phyloP scores from a whole-genome alignment of 2,797 vertebrate genomes.

The Zenarchopterus dispar region DNA sequence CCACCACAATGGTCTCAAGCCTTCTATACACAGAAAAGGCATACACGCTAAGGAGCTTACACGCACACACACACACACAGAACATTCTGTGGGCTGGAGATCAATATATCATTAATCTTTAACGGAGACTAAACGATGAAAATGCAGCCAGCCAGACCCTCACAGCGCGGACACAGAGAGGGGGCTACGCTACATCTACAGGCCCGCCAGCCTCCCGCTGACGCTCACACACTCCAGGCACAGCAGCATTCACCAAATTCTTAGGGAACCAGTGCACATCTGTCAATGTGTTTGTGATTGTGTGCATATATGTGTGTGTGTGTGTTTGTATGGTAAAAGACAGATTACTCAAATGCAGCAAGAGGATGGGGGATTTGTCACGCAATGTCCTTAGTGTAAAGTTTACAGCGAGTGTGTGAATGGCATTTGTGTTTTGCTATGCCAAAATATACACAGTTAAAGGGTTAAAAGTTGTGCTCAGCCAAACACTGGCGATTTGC shows the following conservation, averaged over 20 bases:
- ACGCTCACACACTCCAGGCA: slow-evolving; percentile 59
- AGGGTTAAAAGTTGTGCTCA: slow-evolving; percentile 83
- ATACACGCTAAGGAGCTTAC: slow-evolving; percentile 20
- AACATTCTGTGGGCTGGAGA: slow-evolving; percentile 66
- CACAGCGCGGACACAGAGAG: slow-evolving; percentile 72
- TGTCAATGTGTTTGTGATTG: not conserved
- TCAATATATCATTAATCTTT: slow-evolving; percentile 85
- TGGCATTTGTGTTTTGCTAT: slow-evolving; percentile 56
- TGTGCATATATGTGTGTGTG: not conserved
- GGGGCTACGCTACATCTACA: slow-evolving; percentile 74
- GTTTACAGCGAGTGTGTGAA: slow-evolving; percentile 54
- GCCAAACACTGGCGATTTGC: slow-evolving; percentile 82
- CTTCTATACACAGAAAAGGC: slow-evolving; percentile 41
- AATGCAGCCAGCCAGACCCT: slow-evolving; percentile 80
- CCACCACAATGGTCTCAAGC: slow-evolving; percentile 53
- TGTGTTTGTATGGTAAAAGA: slow-evolving; percentile 65
- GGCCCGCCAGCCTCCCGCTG: slow-evolving; percentile 49
- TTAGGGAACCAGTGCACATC: slow-evolving; percentile 39
- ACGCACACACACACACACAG: slow-evolving; percentile 21
- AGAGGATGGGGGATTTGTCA: slow-evolving; percentile 78
- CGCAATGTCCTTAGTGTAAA: slow-evolving; percentile 75
- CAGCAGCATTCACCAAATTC: slow-evolving; percentile 69
- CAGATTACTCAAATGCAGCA: slow-evolving; percentile 77
- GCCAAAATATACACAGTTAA: slow-evolving; percentile 74
- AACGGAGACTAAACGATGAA: slow-evolving; percentile 82